Percentiles rank a stretch among this genome's conserved stretches.
phyloP scores from a whole-genome alignment of 2,888 invertebrate genomes.

The Diarsia rubi region DNA sequence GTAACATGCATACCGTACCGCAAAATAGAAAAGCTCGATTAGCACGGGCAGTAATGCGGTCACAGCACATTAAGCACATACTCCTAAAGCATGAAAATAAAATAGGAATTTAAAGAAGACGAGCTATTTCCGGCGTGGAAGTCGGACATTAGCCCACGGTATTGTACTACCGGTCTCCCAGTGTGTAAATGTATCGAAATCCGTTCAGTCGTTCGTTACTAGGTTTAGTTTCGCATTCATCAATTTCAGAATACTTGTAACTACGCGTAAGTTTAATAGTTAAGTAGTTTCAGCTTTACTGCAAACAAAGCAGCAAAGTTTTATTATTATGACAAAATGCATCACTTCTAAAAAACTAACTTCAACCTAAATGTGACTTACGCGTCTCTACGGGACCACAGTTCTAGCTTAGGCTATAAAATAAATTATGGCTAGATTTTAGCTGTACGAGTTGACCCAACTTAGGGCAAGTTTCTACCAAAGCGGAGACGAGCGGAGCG shows the following conservation, averaged over 20 bases:
- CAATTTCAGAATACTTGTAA: background rate
- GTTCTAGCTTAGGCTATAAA: conserved; percentile 52
- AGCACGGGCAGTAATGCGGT: background rate
- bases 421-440: conserved; percentile 47
- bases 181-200: background rate
- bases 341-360: conserved; percentile 41
- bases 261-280: background rate
- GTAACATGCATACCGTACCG: background rate
- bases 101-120: conserved; percentile 8
- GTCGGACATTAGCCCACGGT: background rate
- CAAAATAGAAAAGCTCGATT: conserved; percentile 10
- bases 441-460: conserved; percentile 4
- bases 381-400: conserved; percentile 40
- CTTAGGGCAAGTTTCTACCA: conserved; percentile 1
- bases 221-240: background rate
- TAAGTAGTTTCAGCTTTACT: conserved; percentile 24
- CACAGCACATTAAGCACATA: conserved; percentile 6
- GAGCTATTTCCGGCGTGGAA: background rate
- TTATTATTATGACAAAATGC: conserved; percentile 46
- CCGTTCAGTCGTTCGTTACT: background rate
- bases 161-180: background rate
- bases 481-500: background rate
- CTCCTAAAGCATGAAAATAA: conserved; percentile 6
- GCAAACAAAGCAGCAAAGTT: conserved; percentile 16
- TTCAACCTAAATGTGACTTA: conserved; percentile 46